phyloP scores from a whole-genome alignment of 2,113 vertebrate genomes.

The Turnix velox region DNA sequence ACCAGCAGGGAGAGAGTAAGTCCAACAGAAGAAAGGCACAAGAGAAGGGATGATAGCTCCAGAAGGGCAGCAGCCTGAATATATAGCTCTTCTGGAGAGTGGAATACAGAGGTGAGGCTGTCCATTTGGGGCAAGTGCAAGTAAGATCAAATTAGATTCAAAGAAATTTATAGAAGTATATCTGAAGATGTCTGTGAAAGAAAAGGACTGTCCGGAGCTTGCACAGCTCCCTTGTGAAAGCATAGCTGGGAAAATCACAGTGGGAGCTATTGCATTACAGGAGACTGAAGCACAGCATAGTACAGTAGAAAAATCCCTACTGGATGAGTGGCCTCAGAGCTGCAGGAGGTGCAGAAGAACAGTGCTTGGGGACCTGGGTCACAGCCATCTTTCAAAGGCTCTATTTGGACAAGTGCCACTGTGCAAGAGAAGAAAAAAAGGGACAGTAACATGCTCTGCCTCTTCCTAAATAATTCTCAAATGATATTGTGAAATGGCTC shows the following conservation, averaged over 20 bases:
- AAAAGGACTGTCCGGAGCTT: neutral
- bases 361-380: neutral
- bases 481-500: neutral
- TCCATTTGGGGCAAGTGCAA: too few relatives aligned
- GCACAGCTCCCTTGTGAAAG: neutral
- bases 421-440: neutral
- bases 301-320: neutral
- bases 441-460: neutral
- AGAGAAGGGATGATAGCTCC: rapidly evolving
- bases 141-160: neutral
- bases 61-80: rapidly evolving
- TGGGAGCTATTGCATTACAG: neutral
- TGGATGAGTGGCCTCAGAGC: neutral
- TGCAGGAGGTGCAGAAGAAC: neutral
- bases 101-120: neutral
- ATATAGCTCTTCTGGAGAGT: neutral
- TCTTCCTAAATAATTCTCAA: neutral
- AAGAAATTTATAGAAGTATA: too few relatives aligned
- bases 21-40: neutral
- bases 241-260: neutral
- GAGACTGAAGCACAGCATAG: neutral
- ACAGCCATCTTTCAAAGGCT: neutral
- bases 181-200: neutral
- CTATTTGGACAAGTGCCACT: neutral
- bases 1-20: neutral